phyloP scores from a whole-genome alignment of 2,113 vertebrate species.

The Hippocampus comes region DNA sequence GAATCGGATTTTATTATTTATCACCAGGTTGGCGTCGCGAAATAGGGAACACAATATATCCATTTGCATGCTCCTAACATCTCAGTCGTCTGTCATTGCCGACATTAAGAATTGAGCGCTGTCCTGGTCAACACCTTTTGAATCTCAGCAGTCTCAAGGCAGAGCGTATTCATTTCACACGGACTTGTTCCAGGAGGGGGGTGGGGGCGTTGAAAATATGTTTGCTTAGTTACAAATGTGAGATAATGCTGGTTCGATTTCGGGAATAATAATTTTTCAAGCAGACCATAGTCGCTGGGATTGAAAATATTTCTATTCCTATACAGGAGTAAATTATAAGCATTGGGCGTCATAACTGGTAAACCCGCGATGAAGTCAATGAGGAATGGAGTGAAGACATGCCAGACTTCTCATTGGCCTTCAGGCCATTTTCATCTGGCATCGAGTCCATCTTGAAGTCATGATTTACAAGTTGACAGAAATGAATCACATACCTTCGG shows the following conservation, averaged over 20 bases:
- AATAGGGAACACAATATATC: constrained; percentile 70
- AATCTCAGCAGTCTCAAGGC: constrained; percentile 33
- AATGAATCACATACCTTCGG: background rate
- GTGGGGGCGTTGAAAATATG: background rate
- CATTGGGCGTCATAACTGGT: background rate
- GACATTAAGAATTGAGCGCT: constrained; percentile 61
- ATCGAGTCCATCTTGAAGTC: background rate
- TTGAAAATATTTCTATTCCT: background rate
- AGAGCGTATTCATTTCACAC: constrained; percentile 22
- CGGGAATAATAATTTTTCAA: background rate
- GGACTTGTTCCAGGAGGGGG: background rate
- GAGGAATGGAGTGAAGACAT: background rate
- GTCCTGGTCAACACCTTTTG: constrained; percentile 22
- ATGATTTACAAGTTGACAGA: background rate
- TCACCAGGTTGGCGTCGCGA: constrained; percentile 51
- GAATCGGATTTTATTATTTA: constrained; percentile 70
- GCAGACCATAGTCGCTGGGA: background rate
- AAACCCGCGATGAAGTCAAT: background rate
- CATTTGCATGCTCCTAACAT: constrained; percentile 68
- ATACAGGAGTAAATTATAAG: background rate
- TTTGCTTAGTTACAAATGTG: background rate
- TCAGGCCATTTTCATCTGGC: background rate
- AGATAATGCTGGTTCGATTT: background rate
- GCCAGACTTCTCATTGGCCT: background rate
- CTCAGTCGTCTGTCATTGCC: constrained; percentile 49